A percentile compares a stretch with the other conserved stretches of the same genome.
These are phyloP conservation scores for Danio choprae DNA, from an alignment of 2,797 vertebrate species.

Conservation along the genomic window DNA sequence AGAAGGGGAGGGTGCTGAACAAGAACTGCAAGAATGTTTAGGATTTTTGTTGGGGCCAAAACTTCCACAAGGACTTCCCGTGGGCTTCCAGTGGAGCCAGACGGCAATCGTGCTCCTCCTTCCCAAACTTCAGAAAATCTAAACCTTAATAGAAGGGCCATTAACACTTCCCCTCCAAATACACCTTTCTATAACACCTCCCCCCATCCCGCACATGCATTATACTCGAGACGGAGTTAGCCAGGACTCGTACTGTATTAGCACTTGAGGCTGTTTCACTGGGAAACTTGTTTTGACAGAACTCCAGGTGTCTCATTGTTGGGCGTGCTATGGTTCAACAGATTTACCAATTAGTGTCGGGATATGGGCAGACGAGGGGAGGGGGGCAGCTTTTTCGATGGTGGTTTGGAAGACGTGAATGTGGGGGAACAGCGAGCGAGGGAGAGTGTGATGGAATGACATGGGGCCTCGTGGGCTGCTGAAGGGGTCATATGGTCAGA, in stretches of 20 bases:
- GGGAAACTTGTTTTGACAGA: slow-evolving; percentile 87
- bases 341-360: slow-evolving; percentile 86
- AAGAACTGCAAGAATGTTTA: slow-evolving; percentile 53
- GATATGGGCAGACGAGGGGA: slow-evolving; percentile 67
- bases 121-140: slow-evolving; percentile 11
- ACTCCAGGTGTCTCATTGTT: slow-evolving; percentile 89
- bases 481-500: slow-evolving; percentile 65
- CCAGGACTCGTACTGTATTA: slow-evolving; percentile 69
- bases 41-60: slow-evolving; percentile 42
- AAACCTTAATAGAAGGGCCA: slow-evolving; percentile 31
- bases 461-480: slow-evolving; percentile 53
- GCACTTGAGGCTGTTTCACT: slow-evolving; percentile 79
- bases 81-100: slow-evolving; percentile 37
- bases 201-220: slow-evolving; percentile 24
- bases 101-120: neutral
- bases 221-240: slow-evolving; percentile 48
- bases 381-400: slow-evolving; percentile 60
- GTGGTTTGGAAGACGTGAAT: slow-evolving; percentile 58
- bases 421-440: slow-evolving; percentile 38
- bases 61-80: slow-evolving; percentile 58
- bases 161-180: slow-evolving; percentile 11
- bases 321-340: slow-evolving; percentile 82
- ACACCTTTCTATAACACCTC: slow-evolving; percentile 26
- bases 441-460: slow-evolving; percentile 61
- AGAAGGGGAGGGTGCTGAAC: slow-evolving; percentile 2